These are phyloP conservation scores for Ataeniobius toweri DNA, from an alignment of 2,797 vertebrate genomes.

Conservation along the genomic window DNA sequence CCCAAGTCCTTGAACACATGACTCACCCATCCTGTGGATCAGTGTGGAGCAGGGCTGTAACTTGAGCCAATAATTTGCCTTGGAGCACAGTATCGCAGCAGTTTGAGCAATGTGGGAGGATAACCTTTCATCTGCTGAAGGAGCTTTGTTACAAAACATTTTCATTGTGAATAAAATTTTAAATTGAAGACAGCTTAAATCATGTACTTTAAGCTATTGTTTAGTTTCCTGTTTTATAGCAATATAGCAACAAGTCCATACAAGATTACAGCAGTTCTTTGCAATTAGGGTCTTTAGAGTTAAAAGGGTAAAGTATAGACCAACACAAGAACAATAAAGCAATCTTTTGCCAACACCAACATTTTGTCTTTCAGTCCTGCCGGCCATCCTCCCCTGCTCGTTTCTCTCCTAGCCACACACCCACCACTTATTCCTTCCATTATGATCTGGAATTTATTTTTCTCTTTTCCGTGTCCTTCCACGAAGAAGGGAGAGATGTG, in stretches of 20 bases:
- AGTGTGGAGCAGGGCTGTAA: slow-evolving; percentile 69
- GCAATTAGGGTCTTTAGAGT: slow-evolving; percentile 60
- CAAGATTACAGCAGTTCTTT: slow-evolving; percentile 26
- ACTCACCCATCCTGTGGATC: slow-evolving; percentile 80
- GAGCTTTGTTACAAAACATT: slow-evolving; percentile 30
- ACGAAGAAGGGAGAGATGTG: slow-evolving; percentile 3
- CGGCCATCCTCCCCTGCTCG: slow-evolving; percentile 51
- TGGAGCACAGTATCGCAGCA: slow-evolving; percentile 44
- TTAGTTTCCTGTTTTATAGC: neutral
- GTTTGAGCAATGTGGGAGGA: slow-evolving; percentile 42
- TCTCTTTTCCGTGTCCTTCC: slow-evolving; percentile 36
- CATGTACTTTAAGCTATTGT: neutral
- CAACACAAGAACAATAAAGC: slow-evolving; percentile 76
- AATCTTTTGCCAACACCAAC: slow-evolving; percentile 75
- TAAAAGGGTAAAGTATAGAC: slow-evolving; percentile 65
- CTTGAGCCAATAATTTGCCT: slow-evolving; percentile 69
- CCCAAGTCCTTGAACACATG: slow-evolving; percentile 74
- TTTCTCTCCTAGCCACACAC: slow-evolving; percentile 59
- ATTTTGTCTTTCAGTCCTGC: slow-evolving; percentile 63
- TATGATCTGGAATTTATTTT: slow-evolving; percentile 32
- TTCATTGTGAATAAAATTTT: slow-evolving; percentile 12
- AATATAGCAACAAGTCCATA: slow-evolving; percentile 6
- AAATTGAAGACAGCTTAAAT: slow-evolving; percentile 3
- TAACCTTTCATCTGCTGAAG: slow-evolving; percentile 63
- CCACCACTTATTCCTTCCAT: slow-evolving; percentile 69